A percentile compares a stretch with the other conserved stretches of the same genome.
These are phyloP conservation scores for Eunapius fragilis DNA, from an alignment of 37 sponge, comb jelly and placozoan species.

Conservation along the genomic window DNA sequence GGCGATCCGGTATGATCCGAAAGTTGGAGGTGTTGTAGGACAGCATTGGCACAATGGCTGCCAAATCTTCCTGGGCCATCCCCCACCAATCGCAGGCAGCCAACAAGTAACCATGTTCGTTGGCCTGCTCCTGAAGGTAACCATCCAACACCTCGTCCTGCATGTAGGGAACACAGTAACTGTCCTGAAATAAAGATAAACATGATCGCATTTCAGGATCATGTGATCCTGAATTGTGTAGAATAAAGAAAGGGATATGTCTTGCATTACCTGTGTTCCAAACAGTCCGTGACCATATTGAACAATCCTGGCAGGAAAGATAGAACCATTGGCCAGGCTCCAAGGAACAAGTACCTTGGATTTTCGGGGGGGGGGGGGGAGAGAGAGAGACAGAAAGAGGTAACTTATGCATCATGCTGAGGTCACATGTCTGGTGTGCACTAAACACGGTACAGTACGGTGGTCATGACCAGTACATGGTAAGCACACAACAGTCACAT, in stretches of 20 bases:
- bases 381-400: background rate
- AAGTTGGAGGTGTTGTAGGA: slow-evolving; percentile 30
- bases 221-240: too few relatives aligned
- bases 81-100: slow-evolving; percentile 84
- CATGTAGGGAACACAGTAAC: too few relatives aligned
- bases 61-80: slow-evolving; percentile 55
- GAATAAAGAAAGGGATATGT: background rate
- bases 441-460: too few relatives aligned
- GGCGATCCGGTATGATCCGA: slow-evolving; percentile 71
- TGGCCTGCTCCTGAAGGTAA: slow-evolving; percentile 69
- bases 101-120: slow-evolving; percentile 70
- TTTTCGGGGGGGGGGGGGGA: too few relatives aligned
- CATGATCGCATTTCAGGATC: too few relatives aligned
- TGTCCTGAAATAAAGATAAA: too few relatives aligned
- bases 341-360: slow-evolving; percentile 65
- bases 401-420: too few relatives aligned
- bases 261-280: slow-evolving; percentile 66
- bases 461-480: too few relatives aligned
- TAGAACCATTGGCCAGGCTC: slow-evolving; percentile 62
- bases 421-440: too few relatives aligned
- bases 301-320: slow-evolving; percentile 18
- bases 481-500: background rate
- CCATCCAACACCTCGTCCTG: slow-evolving; percentile 66
- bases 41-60: slow-evolving; percentile 43
- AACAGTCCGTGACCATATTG: slow-evolving; percentile 88